Base-by-base conservation (phyloP, 2,797 vertebrate genomes). In the Clarias laeviceps region DNA sequence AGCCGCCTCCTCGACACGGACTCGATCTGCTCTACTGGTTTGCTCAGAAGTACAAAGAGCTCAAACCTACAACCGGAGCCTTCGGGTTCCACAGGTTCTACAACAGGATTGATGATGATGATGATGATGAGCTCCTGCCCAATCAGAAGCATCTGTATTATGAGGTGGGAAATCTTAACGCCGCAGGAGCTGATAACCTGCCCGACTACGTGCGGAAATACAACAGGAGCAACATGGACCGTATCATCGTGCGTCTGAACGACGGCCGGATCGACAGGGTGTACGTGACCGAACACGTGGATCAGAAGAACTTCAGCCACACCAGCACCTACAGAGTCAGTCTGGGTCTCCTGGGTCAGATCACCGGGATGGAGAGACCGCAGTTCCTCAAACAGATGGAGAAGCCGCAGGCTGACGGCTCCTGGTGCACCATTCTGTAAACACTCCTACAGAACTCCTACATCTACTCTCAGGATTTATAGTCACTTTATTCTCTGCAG, bases 21-120 rank as follows among this genome's bases (percentile, higher is more conserved):
- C 78, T 90, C 24, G 37, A 81, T 4, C 85, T 91, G 2, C 54
- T 91, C n/a, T 88, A 85, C 77, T 91, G 91, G 91, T 90, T 90
- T 32, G 87, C 29, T 2, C 0, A 1, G 3, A 50, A 1, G 3
- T 12, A 6, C 54, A 1, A 6, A 3, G 3, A 6, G 29, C 18
- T 78, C 6, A 0, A 78, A 0, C 56, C 32, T 15, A 4, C 4
- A 22, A 1, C 29, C 0, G 29, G 56, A 57, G 24, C 4, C 0
- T 90, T 70, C 56, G 89, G 89, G 3, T 91, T 91, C 22, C 88
- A 86, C 27, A 0, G 0, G 24, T 91, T 77, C 37, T 0, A 56
- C 0, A 90, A 91, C 69, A 84, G 20, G 56, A 59, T 65, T 18
- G 86, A 88, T 8, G 72, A 87, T 12, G 37, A 37, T 34, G 76